Conservation (phyloP, 2,888 invertebrate species). For the Aethes cnicana region DNA sequence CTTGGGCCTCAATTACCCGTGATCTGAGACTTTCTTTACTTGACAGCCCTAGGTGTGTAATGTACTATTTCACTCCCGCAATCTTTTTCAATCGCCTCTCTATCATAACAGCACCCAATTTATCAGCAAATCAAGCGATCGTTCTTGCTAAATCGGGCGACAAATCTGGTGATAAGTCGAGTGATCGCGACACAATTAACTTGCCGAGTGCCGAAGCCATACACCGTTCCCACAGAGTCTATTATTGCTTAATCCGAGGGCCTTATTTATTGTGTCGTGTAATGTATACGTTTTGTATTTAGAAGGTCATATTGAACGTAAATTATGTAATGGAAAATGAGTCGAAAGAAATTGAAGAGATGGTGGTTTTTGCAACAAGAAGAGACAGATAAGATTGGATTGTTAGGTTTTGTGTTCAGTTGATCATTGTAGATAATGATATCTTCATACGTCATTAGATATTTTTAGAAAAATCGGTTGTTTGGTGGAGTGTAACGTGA, state of each 20-base stretch:
- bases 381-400: not conserved
- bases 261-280: too few species aligned
- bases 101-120: conserved; percentile 18
- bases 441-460: conserved; percentile 27
- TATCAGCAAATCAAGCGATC: too few species aligned
- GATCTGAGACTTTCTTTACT: too few species aligned
- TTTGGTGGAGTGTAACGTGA: conserved; percentile 12
- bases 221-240: too few species aligned
- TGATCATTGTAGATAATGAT: conserved; percentile 10
- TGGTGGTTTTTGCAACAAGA: not conserved
- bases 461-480: not conserved
- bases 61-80: conserved; percentile 6
- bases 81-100: conserved; percentile 14
- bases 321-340: too few species aligned
- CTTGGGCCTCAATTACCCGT: too few species aligned
- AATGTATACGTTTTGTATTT: too few species aligned
- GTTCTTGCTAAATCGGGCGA: conserved; percentile 1
- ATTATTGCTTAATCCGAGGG: too few species aligned
- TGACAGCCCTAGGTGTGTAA: too few species aligned
- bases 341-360: not conserved
- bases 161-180: not conserved
- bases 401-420: conserved; percentile 15
- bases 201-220: not conserved
- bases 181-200: not conserved
- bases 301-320: too few species aligned